phyloP scores from a whole-genome alignment of 2,888 invertebrate genomes.

The Drosophila dives region DNA sequence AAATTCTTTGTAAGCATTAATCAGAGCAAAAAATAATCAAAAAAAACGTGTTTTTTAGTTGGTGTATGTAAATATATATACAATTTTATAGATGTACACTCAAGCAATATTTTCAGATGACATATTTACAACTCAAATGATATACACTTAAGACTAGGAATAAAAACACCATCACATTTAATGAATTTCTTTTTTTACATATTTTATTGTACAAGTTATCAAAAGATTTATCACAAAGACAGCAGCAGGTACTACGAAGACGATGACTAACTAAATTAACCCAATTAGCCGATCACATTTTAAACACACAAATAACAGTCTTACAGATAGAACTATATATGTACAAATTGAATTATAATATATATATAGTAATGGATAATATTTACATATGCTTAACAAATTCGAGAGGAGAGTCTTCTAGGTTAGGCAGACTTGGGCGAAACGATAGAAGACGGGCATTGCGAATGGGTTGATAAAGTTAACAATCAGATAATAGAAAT shows the following conservation, averaged over 20 bases:
- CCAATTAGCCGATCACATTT: constrained; percentile 54
- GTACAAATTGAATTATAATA: constrained; percentile 31
- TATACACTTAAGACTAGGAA: neutral
- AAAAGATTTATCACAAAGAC: constrained; percentile 64
- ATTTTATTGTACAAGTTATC: constrained; percentile 58
- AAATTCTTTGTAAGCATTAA: too few species aligned
- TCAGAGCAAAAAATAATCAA: too few species aligned
- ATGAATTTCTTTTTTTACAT: constrained; percentile 15
- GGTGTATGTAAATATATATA: too few species aligned
- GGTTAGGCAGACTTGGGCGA: constrained; percentile 76
- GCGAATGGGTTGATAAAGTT: constrained; percentile 83
- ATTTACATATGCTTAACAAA: constrained; percentile 45
- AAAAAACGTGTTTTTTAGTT: too few species aligned
- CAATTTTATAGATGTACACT: neutral
- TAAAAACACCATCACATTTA: constrained; percentile 53
- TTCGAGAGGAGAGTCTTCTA: constrained; percentile 34
- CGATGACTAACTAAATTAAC: constrained; percentile 28
- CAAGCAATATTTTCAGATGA: neutral
- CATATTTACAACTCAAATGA: neutral
- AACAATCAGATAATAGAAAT: constrained; percentile 81
- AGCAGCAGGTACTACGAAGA: constrained; percentile 22
- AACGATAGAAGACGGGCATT: constrained; percentile 80
- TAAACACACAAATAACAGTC: constrained; percentile 47
- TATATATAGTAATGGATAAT: constrained; percentile 12
- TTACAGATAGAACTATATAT: constrained; percentile 19